Conservation (phyloP, 2,113 vertebrate species). For the Pandion haliaetus region DNA sequence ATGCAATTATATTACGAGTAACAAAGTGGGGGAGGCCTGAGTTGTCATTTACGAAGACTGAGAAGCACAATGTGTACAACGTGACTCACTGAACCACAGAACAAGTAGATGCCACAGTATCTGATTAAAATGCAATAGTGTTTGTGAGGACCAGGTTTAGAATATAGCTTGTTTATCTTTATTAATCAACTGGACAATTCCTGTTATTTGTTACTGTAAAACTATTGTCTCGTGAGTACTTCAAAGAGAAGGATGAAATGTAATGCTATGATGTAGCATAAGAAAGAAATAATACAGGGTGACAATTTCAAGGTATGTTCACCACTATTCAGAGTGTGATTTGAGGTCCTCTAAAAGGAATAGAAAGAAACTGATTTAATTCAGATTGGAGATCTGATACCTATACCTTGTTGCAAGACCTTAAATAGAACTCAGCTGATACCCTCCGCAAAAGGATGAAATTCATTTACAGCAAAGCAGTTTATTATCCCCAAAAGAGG, state of each 20-base stretch:
- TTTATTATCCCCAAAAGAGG: neutral
- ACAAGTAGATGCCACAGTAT: neutral
- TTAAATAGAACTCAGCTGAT: neutral
- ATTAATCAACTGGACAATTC: neutral
- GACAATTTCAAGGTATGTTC: neutral
- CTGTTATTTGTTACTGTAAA: neutral
- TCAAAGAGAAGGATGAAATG: neutral
- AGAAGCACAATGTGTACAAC: neutral
- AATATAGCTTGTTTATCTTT: neutral
- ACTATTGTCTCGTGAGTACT: neutral
- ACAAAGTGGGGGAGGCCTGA: neutral
- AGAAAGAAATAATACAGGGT: neutral
- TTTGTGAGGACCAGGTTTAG: neutral
- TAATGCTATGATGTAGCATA: rapidly evolving
- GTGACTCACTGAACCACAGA: neutral
- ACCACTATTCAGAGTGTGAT: neutral
- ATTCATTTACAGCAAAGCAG: neutral
- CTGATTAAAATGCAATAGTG: neutral
- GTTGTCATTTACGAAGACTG: neutral
- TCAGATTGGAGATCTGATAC: neutral
- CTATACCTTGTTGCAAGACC: neutral
- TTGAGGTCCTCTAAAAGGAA: neutral
- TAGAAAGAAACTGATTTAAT: neutral
- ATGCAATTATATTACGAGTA: slow-evolving; percentile 8
- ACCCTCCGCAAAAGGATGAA: neutral